Conservation (phyloP, 1,140 invertebrate genomes). For the Goniozus legneri region DNA sequence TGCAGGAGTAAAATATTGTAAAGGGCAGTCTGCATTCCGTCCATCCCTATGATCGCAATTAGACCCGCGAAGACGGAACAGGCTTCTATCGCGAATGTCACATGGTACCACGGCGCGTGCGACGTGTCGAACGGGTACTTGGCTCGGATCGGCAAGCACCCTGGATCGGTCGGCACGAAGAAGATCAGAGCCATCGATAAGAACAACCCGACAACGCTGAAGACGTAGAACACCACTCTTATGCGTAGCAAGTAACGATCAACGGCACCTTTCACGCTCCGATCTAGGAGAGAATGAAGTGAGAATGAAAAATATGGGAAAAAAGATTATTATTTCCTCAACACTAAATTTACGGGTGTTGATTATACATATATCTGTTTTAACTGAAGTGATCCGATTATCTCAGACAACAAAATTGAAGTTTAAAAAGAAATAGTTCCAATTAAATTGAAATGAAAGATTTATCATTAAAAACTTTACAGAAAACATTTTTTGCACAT, state of each 20-base stretch:
- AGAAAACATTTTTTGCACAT: no score
- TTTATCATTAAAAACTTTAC: no score
- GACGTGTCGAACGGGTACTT: constrained; percentile 29
- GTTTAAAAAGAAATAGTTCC: no score
- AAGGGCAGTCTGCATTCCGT: constrained; percentile 9
- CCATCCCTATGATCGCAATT: constrained; percentile 24
- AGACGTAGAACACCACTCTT: constrained; percentile 16
- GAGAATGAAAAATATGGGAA: no score
- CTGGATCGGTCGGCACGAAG: constrained; percentile 20
- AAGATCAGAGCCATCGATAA: constrained; percentile 25
- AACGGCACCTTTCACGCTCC: constrained; percentile 2
- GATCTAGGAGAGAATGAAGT: no score
- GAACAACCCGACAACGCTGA: constrained; percentile 10
- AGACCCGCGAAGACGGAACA: constrained; percentile 15
- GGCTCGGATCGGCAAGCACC: constrained; percentile 25
- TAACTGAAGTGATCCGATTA: no score
- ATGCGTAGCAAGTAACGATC: constrained; percentile 12
- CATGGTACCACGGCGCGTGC: constrained; percentile 11
- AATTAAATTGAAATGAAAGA: no score
- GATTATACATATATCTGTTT: no score
- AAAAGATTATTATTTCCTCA: no score
- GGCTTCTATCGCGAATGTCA: constrained; percentile 22
- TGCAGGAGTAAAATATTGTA: constrained; percentile 16
- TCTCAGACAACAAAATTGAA: no score
- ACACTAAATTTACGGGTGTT: no score